These are phyloP conservation scores for Cerastis leucographa DNA, from an alignment of 2,888 invertebrate genomes.

Conservation along the genomic window DNA sequence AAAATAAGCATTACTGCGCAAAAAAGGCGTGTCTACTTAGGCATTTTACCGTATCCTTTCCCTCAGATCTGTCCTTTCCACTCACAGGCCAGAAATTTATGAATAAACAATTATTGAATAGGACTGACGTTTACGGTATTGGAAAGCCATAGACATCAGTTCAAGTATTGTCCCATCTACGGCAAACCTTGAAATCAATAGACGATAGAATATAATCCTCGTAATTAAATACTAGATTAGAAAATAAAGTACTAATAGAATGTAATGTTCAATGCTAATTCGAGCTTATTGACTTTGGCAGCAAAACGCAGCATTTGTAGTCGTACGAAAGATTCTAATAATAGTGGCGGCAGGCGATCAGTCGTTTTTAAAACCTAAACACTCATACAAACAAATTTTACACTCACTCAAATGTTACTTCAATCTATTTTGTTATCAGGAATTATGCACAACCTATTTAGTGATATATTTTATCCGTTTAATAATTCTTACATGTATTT, in stretches of 20 bases:
- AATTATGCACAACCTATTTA: slow-evolving; percentile 65
- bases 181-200: slow-evolving; percentile 13
- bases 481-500: slow-evolving; percentile 31
- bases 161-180: slow-evolving; percentile 15
- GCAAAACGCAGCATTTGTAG: slow-evolving; percentile 54
- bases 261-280: slow-evolving; percentile 41
- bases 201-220: neutral
- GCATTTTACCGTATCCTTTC: neutral
- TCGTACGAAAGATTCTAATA: slow-evolving; percentile 40
- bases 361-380: slow-evolving; percentile 70
- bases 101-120: slow-evolving; percentile 5
- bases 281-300: slow-evolving; percentile 48
- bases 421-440: slow-evolving; percentile 52
- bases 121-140: neutral
- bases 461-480: slow-evolving; percentile 40
- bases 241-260: slow-evolving; percentile 22
- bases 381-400: slow-evolving; percentile 67
- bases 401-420: slow-evolving; percentile 63
- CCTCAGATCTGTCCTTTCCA: neutral
- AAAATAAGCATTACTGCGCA: neutral
- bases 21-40: neutral
- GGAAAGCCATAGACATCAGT: neutral
- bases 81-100: neutral
- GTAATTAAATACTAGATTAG: slow-evolving; percentile 25
- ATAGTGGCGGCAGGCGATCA: slow-evolving; percentile 67